A percentile compares a stretch with the other conserved stretches of the same genome.
Conservation (phyloP, 2,797 vertebrate genomes). For the Gymnopithys bicolor region DNA sequence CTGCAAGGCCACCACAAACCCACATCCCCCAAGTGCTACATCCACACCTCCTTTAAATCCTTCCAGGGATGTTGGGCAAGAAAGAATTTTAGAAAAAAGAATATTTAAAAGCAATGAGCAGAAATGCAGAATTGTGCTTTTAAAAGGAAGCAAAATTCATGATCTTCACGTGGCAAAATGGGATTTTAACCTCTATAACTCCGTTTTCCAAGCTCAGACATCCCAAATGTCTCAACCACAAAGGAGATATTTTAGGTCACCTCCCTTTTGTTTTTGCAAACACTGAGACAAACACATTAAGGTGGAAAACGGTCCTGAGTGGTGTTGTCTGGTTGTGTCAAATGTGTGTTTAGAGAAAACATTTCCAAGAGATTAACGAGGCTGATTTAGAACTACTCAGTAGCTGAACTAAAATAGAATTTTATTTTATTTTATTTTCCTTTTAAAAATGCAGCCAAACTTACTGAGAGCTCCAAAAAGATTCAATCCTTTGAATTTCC, state of each 20-base stretch:
- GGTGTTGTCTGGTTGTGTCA: background rate
- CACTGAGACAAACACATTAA: background rate
- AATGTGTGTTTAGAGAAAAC: background rate
- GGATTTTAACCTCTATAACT: background rate
- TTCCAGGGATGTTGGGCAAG: background rate
- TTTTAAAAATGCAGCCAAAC: background rate
- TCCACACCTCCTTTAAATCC: accelerated
- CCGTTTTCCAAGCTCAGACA: background rate
- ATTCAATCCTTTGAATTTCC: background rate
- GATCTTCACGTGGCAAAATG: background rate
- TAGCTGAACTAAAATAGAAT: background rate
- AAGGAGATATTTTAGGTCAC: background rate
- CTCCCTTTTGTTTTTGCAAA: background rate
- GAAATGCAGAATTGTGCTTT: background rate
- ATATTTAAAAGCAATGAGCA: background rate
- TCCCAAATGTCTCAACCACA: background rate
- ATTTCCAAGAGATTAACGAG: background rate
- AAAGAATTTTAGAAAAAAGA: background rate
- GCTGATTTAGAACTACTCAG: background rate
- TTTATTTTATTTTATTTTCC: background rate
- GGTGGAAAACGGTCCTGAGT: background rate
- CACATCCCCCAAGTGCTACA: too few relatives aligned
- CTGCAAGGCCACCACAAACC: too few relatives aligned
- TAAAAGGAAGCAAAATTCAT: background rate
- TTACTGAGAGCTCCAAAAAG: background rate